phyloP scores from a whole-genome alignment of 1,140 invertebrate genomes.

The Drosophila hydei region DNA sequence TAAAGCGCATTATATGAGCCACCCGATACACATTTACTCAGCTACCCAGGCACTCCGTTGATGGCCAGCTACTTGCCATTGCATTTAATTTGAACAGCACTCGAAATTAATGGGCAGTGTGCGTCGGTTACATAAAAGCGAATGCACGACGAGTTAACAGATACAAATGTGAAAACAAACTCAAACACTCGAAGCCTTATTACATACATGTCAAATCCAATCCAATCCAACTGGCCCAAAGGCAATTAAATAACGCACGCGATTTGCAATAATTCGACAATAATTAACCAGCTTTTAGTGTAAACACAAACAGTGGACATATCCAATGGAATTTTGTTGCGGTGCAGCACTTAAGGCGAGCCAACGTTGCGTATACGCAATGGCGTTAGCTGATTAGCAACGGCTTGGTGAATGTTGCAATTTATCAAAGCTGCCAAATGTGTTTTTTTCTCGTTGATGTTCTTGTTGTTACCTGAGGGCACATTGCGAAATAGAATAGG shows the following conservation, averaged over 20 bases:
- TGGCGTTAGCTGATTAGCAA: constrained; percentile 27
- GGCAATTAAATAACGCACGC: constrained; percentile 50
- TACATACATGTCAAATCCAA: constrained; percentile 57
- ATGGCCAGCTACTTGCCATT: constrained; percentile 36
- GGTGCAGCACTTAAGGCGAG: constrained; percentile 14
- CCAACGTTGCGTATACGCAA: constrained; percentile 35
- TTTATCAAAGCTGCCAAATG: constrained; percentile 11
- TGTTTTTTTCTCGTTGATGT: not conserved
- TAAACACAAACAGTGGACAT: not conserved
- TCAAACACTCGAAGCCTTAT: constrained; percentile 35
- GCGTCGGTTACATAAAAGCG: constrained; percentile 50
- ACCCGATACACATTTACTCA: constrained; percentile 9
- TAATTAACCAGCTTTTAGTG: constrained; percentile 36
- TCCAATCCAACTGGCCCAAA: constrained; percentile 10
- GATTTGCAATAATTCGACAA: constrained; percentile 37
- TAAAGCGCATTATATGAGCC: constrained; percentile 42
- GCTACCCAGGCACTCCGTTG: constrained; percentile 33
- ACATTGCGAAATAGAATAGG: constrained; percentile 24
- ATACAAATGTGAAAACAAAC: constrained; percentile 32
- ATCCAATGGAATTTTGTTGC: constrained; percentile 18
- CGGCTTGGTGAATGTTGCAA: not conserved
- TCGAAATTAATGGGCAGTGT: constrained; percentile 62
- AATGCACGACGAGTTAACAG: constrained; percentile 15
- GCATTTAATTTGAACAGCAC: constrained; percentile 67
- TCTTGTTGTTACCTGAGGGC: constrained; percentile 16